Percentiles rank a stretch among this genome's conserved stretches.
These are phyloP conservation scores for Rhinolophus sinicus DNA, from an alignment of 2,113 vertebrate species.

Conservation along the genomic window DNA sequence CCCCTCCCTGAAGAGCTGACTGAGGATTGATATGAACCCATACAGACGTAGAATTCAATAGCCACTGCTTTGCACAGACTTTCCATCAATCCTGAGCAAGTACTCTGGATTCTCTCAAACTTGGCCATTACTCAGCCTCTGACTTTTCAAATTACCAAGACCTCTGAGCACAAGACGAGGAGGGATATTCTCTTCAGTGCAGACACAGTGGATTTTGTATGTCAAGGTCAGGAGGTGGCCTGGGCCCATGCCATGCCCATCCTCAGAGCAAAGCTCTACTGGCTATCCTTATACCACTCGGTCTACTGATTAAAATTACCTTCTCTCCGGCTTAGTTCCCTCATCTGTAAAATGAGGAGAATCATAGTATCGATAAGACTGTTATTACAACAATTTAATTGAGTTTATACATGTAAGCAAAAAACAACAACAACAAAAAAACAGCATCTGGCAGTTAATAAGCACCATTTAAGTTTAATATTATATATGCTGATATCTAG, in stretches of 20 bases:
- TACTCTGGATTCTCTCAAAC: background rate
- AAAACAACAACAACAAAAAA: background rate
- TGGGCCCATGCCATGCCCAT: background rate
- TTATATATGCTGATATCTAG: background rate
- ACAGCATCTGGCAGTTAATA: background rate
- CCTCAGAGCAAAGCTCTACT: background rate
- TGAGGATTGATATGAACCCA: conserved; percentile 21
- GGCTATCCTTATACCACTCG: background rate
- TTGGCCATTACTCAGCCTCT: background rate
- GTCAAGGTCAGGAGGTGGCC: background rate
- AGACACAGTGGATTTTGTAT: background rate
- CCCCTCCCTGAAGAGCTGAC: conserved; percentile 15
- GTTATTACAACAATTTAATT: background rate
- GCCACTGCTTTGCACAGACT: background rate
- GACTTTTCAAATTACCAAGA: background rate
- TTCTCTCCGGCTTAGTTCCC: background rate
- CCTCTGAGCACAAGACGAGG: background rate
- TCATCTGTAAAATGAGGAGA: background rate
- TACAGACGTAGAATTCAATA: conserved; percentile 38
- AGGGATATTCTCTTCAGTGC: background rate
- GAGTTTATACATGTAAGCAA: background rate
- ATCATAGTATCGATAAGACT: background rate
- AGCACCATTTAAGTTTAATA: background rate
- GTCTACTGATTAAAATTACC: background rate
- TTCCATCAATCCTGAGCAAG: background rate